Evolutionary conservation across 1,140 invertebrate genomes (phyloP).

Genomic region (Drosophila tsacasi): DNA sequence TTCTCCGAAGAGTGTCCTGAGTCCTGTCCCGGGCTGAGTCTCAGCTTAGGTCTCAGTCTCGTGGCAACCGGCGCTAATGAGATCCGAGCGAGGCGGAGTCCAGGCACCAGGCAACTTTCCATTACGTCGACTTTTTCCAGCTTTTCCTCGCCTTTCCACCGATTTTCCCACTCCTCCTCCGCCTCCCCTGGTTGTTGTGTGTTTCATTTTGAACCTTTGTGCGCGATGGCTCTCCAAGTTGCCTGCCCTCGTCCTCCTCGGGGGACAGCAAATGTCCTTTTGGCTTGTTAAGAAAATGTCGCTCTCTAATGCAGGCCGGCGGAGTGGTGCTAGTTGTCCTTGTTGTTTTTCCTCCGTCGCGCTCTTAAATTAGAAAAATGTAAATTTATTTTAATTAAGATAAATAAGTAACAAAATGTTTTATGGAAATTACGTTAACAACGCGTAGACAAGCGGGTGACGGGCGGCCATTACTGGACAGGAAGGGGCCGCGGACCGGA

Average conservation of each 20-base stretch:
- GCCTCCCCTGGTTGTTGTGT: slow-evolving; percentile 50
- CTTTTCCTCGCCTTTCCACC: slow-evolving; percentile 32
- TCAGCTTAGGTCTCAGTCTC: slow-evolving; percentile 29
- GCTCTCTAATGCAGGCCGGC: slow-evolving; percentile 73
- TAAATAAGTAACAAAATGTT: slow-evolving; percentile 85
- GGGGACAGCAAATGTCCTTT: slow-evolving; percentile 78
- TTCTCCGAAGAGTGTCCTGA: slow-evolving; percentile 17
- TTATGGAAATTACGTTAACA: slow-evolving; percentile 85
- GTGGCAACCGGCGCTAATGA: slow-evolving; percentile 78
- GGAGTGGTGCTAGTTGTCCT: slow-evolving; percentile 38
- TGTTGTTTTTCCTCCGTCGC: slow-evolving; percentile 57
- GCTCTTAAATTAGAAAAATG: slow-evolving; percentile 85
- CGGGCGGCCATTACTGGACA: slow-evolving; percentile 69
- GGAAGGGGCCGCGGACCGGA: slow-evolving; percentile 21
- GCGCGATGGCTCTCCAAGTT: slow-evolving; percentile 23
- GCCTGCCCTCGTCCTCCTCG: background rate
- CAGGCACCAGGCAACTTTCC: slow-evolving; percentile 71
- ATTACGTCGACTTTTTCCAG: slow-evolving; percentile 69
- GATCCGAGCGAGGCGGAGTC: slow-evolving; percentile 61
- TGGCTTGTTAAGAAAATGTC: slow-evolving; percentile 83
- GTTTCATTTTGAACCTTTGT: slow-evolving; percentile 57
- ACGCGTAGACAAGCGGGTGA: slow-evolving; percentile 59
- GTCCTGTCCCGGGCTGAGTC: slow-evolving; percentile 17
- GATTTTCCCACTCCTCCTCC: slow-evolving; percentile 19
- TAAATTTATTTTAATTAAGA: slow-evolving; percentile 85